Evolutionary conservation across 2,888 invertebrate genomes (phyloP), one percentile per base, ranked within the genome.

Genomic region (Drosophila infuscata): DNA sequence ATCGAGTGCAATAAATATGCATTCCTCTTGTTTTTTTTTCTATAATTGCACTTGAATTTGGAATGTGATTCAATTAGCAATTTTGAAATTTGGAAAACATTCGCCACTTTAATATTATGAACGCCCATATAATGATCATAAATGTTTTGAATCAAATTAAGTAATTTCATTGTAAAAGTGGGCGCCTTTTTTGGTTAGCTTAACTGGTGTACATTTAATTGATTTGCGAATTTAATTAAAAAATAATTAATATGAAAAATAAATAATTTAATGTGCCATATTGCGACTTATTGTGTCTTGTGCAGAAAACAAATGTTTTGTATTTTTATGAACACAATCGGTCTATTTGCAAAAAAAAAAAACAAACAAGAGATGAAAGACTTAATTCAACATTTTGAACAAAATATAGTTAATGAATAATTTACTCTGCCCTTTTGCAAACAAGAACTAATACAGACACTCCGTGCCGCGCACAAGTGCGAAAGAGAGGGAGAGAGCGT

Each of bases 371-470:
- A 46, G 15, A 25, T 46, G 15, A 20, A 20, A 20, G 46, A 54
- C 17, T 25, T 25, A 38, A 25, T n/a, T 33, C 38, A 49, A 49
- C 38, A 48, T 59, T 60, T 66, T 66, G 73, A 63, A 76, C n/a
- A 70, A 74, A 78, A 80, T 83, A 80, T 76, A 78, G 75, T 86
- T 80, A 81, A 82, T 80, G 74, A 78, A 82, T 81, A 83, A 81
- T 78, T 90, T 78, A 81, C 73, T 46, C 46, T 83, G 88, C 72
- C 73, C 81, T 82, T 82, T 89, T 88, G 82, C 57, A 80, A 81
- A 91, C 85, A 91, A 88, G 90, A 82, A 85, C 82, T 81, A 89
- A 88, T 80, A 83, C 84, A 83, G 78, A 72, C 77, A 63, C 54
- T 62, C 76, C 77, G 70, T 56, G 79, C 76, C 74, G 81, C 72